Evolutionary conservation across 2,888 invertebrate genomes (phyloP).

Genomic region (Embidobia sp.): DNA sequence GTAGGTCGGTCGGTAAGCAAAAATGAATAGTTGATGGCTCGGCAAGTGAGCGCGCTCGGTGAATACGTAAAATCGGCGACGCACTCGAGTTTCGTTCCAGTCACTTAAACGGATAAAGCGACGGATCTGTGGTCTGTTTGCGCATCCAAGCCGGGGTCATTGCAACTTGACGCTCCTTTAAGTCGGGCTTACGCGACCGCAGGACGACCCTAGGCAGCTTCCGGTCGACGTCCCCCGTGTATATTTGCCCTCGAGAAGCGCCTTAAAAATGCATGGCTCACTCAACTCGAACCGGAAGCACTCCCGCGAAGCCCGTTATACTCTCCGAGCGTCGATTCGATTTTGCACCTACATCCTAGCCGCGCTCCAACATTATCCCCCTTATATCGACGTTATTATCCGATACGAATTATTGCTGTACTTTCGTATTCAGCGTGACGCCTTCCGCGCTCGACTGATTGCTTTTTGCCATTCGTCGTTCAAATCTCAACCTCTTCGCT

Average conservation of each 20-base stretch:
- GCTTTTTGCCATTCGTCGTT: no score
- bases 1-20: slow-evolving; percentile 21
- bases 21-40: slow-evolving; percentile 56
- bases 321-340: slow-evolving; percentile 51
- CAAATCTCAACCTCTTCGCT: no score
- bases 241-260: slow-evolving; percentile 60
- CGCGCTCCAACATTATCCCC: slow-evolving; percentile 34
- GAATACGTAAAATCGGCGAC: slow-evolving; percentile 41
- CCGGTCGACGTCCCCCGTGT: slow-evolving; percentile 59
- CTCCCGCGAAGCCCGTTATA: slow-evolving; percentile 70
- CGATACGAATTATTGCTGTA: slow-evolving; percentile 40
- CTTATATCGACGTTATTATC: slow-evolving; percentile 4
- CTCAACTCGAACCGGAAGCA: slow-evolving; percentile 77
- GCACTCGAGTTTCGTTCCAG: slow-evolving; percentile 43
- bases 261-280: slow-evolving; percentile 77
- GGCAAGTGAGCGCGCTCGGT: slow-evolving; percentile 19
- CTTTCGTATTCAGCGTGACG: no score
- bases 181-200: slow-evolving; percentile 68
- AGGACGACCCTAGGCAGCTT: slow-evolving; percentile 65
- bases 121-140: slow-evolving; percentile 12
- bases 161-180: slow-evolving; percentile 64
- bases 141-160: slow-evolving; percentile 31
- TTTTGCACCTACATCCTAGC: slow-evolving; percentile 46
- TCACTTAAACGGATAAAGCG: slow-evolving; percentile 45
- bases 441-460: no score